phyloP scores from a whole-genome alignment of 2,113 vertebrate genomes.

The Vulpes vulpes region DNA sequence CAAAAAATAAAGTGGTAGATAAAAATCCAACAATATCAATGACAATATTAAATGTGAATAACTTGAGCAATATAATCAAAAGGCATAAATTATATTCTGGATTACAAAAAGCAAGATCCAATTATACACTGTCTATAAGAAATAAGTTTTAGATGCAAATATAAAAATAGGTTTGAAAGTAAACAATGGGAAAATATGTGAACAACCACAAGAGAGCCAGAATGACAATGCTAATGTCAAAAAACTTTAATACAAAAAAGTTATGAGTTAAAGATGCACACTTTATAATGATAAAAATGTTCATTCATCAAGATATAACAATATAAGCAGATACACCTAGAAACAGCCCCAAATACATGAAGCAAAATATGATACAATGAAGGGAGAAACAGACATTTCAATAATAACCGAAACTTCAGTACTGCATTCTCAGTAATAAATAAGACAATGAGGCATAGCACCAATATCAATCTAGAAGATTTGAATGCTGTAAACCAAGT shows the following conservation, averaged over 20 bases:
- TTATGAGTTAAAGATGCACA: neutral
- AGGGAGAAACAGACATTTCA: neutral
- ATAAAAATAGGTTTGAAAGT: neutral
- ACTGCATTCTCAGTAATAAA: neutral
- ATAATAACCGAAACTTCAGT: neutral
- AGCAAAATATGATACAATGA: neutral
- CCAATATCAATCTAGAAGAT: neutral
- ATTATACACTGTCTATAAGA: neutral
- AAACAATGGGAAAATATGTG: neutral
- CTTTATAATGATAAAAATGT: neutral
- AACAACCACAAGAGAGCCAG: neutral
- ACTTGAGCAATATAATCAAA: neutral
- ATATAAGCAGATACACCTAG: neutral
- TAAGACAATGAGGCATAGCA: neutral
- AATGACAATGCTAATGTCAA: neutral
- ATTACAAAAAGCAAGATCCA: neutral
- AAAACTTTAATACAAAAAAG: neutral
- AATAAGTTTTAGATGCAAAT: neutral
- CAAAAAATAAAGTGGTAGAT: neutral
- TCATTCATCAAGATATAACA: neutral
- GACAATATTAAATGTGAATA: neutral
- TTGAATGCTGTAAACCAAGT: neutral
- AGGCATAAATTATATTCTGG: neutral
- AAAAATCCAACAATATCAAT: neutral
- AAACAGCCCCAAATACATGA: neutral